phyloP scores from a whole-genome alignment of 1,140 invertebrate species.

The Saxidomus purpurata region DNA sequence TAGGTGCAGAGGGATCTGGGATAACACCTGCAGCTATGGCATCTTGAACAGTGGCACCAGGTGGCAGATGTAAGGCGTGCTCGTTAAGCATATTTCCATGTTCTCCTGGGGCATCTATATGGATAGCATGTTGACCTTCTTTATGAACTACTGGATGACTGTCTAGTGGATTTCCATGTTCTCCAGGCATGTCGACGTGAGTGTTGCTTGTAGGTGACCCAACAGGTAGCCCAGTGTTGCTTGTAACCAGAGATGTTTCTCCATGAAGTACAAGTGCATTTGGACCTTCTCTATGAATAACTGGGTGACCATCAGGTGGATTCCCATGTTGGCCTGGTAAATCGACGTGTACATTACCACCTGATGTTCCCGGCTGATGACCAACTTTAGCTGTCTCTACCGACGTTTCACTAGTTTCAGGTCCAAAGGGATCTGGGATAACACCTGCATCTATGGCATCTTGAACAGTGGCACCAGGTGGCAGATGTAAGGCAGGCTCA shows the following conservation, averaged over 20 bases:
- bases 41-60: slow-evolving; percentile 18
- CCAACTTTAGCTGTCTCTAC: neutral
- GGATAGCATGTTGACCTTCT: neutral
- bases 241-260: neutral
- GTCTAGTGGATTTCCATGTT: neutral
- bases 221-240: neutral
- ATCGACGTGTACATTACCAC: slow-evolving; percentile 6
- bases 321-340: slow-evolving; percentile 10
- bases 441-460: neutral
- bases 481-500: slow-evolving; percentile 19
- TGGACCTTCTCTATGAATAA: slow-evolving; percentile 16
- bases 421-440: neutral
- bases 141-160: neutral
- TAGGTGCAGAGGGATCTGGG: neutral
- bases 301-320: neutral
- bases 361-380: neutral
- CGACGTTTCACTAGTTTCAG: neutral
- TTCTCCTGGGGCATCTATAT: slow-evolving; percentile 31
- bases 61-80: slow-evolving; percentile 19
- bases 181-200: neutral
- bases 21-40: neutral
- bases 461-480: slow-evolving; percentile 20
- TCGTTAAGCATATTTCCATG: slow-evolving; percentile 21
- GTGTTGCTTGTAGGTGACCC: neutral
- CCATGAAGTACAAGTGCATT: neutral